Base-by-base conservation (phyloP, 2,888 invertebrate genomes). In the Griposia aprilina region DNA sequence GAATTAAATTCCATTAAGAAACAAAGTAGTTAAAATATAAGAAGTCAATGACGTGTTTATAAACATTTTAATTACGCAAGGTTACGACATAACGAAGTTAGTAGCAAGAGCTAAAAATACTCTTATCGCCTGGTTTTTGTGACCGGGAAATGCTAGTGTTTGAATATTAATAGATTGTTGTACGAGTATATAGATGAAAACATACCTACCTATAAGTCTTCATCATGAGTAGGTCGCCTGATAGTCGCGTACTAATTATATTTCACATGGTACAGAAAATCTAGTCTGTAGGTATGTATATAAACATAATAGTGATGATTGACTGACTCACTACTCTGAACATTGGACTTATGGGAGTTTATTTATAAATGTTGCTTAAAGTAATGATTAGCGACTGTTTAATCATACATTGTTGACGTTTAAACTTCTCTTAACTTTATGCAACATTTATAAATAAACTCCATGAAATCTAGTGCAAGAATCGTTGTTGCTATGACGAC, bases 141-240 rank as follows among this genome's bases (percentile, higher is more conserved):
- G 69, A 83, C 81, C 36, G 81, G 85, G 74, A 86, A 83, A 83
- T 80, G 45, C 6, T 83, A 50, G 55, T 77, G 63, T 69, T 45
- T 50, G 69, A 75, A 70, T 86, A 85, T 80, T 80, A 77, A 77
- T 86, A 84, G 73, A 65, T 73, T 23, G 20, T 65, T 70, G 26
- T 74, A 36, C 5, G 5, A 2, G 5, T 36, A 23, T 60, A 70
- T 1, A 69, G 41, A 74, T 72, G 74, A 85, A 71, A 66, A 77
- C 26, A 26, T 74, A 41, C 6, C 6, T 41, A 41, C 41, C 41
- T 41, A 36, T 68, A 55, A 41, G 55, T 60, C 55, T 71, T 57
- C 2, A 82, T 83, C 80, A 86, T 57, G 74, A 76, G 74, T 26
- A 15, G 10, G 30, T 26, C 72, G 83, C 45, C 71, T 83, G 74